A percentile compares a stretch with the other conserved stretches of the same genome.
Conservation (phyloP, 2,797 vertebrate species). For the Cephalopachus bancanus region DNA sequence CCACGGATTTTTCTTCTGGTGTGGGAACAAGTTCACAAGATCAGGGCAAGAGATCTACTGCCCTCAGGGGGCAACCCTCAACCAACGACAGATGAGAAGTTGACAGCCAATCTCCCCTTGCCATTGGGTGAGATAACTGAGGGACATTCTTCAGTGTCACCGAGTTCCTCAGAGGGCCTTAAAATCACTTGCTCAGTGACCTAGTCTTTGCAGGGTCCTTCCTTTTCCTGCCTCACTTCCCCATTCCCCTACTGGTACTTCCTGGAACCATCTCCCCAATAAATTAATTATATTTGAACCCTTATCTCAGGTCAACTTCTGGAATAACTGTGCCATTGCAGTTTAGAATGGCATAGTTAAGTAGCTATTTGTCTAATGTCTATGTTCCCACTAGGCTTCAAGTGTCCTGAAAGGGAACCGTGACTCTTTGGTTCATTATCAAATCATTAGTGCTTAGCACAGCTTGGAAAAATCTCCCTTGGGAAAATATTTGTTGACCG, state of each 20-base stretch:
- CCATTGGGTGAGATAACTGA: too few species aligned
- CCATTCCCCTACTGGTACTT: background rate
- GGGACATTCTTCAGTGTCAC: background rate
- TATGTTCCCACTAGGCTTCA: background rate
- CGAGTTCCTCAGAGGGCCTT: background rate
- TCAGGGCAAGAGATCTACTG: background rate
- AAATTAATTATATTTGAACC: background rate
- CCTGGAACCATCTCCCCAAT: background rate
- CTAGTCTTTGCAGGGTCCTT: background rate
- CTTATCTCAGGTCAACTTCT: background rate
- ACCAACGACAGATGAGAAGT: background rate
- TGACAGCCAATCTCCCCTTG: background rate
- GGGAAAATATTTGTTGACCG: background rate
- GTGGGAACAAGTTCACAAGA: background rate
- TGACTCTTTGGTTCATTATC: background rate
- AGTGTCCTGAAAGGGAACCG: background rate
- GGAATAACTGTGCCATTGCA: background rate
- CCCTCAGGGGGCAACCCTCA: background rate
- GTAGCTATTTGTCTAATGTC: background rate
- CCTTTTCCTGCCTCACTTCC: background rate
- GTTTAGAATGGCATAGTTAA: fast-evolving
- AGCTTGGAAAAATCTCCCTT: background rate
- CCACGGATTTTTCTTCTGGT: background rate
- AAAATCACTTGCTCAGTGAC: background rate
- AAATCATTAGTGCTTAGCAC: background rate